A percentile compares a stretch with the other conserved stretches of the same genome.
Conservation (phyloP, 1,140 invertebrate species). For the Ceratina japonica region DNA sequence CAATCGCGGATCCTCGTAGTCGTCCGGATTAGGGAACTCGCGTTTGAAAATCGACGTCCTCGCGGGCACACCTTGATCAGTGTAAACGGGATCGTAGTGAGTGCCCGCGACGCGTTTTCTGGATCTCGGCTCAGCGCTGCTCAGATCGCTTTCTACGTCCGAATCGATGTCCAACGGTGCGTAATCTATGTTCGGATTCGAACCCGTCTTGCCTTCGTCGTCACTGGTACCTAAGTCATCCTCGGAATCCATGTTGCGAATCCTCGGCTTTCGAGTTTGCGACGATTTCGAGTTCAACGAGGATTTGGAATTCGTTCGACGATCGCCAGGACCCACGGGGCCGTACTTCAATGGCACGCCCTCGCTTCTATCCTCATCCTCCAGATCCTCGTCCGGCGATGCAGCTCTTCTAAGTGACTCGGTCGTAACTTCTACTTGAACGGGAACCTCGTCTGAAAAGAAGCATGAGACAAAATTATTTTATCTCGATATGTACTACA, state of each 20-base stretch:
- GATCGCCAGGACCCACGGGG: conserved; percentile 63
- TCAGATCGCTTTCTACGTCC: conserved; percentile 72
- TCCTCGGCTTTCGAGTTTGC: background rate
- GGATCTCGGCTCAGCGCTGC: conserved; percentile 59
- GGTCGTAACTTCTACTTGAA: conserved; percentile 6
- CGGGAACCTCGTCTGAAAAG: conserved; percentile 20
- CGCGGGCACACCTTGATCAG: background rate
- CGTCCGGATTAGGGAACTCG: conserved; percentile 69
- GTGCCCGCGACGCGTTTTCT: conserved; percentile 60
- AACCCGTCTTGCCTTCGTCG: conserved; percentile 61
- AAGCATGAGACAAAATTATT: background rate
- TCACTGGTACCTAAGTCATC: conserved; percentile 70
- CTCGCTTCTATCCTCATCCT: conserved; percentile 25
- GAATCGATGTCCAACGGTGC: conserved; percentile 73
- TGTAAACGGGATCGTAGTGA: conserved; percentile 43
- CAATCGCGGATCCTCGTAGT: conserved; percentile 66
- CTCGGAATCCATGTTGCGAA: conserved; percentile 52
- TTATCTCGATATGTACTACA: background rate
- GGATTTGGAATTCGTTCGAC: conserved; percentile 46
- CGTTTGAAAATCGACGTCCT: conserved; percentile 1
- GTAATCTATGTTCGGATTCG: conserved; percentile 66
- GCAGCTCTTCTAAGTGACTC: conserved; percentile 11
- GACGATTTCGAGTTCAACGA: background rate
- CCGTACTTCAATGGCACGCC: conserved; percentile 61
- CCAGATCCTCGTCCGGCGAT: background rate